Evolutionary conservation across 2,888 invertebrate species (phyloP).

Genomic region (Leptinotarsa haldemani): DNA sequence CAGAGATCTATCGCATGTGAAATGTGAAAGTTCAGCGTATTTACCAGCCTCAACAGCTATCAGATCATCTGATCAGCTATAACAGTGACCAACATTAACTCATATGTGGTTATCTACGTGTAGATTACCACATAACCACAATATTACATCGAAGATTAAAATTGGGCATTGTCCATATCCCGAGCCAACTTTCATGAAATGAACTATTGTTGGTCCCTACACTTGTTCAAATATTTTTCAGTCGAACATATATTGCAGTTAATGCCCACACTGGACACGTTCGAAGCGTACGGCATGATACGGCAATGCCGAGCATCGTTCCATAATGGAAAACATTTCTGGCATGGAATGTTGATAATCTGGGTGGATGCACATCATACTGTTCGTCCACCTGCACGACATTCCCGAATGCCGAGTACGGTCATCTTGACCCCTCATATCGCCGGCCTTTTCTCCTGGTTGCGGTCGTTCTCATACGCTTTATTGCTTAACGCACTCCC

Average conservation of each 20-base stretch:
- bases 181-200: not conserved
- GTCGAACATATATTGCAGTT: not conserved
- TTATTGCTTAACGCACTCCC: constrained; percentile 53
- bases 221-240: not conserved
- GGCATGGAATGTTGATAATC: constrained; percentile 63
- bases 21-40: no score
- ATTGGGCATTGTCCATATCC: not conserved
- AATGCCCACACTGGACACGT: not conserved
- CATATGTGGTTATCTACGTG: no score
- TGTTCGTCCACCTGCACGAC: constrained; percentile 53
- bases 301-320: constrained; percentile 57
- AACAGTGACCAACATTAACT: no score
- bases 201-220: not conserved
- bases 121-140: no score
- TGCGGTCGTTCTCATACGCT: constrained; percentile 48
- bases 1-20: no score
- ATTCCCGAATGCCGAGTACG: constrained; percentile 57
- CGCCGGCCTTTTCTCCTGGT: constrained; percentile 42
- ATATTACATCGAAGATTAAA: no score
- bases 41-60: no score
- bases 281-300: constrained; percentile 1
- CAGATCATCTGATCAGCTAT: no score
- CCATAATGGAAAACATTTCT: constrained; percentile 60
- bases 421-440: constrained; percentile 57
- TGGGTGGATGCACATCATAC: constrained; percentile 49